Evolutionary conservation across 2,113 vertebrate genomes (phyloP).

Genomic region (Scatophagus argus): DNA sequence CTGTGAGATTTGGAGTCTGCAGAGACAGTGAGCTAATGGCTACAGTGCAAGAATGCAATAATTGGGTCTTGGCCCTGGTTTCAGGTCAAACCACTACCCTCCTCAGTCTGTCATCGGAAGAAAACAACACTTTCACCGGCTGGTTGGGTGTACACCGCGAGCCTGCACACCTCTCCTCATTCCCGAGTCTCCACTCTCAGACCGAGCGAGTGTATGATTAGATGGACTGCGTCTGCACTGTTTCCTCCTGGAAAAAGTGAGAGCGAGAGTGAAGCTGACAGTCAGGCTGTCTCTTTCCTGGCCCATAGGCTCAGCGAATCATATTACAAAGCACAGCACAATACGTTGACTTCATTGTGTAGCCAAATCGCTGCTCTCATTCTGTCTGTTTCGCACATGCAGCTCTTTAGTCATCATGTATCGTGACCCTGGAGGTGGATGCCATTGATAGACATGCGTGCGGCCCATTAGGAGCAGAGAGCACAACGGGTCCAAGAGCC

Average conservation of each 20-base stretch:
- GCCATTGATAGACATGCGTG: conserved; percentile 32
- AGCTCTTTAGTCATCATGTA: conserved; percentile 50
- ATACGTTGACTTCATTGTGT: conserved; percentile 63
- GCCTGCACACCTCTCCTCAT: conserved; percentile 51
- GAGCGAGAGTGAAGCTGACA: conserved; percentile 67
- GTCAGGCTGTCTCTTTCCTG: conserved; percentile 71
- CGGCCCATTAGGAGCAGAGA: conserved; percentile 20
- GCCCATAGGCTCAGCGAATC: conserved; percentile 59
- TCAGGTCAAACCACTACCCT: conserved; percentile 69
- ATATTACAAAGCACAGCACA: conserved; percentile 66
- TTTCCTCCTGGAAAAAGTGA: conserved; percentile 78
- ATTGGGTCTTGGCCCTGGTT: conserved; percentile 73
- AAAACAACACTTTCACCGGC: conserved; percentile 65
- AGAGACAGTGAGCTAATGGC: conserved; percentile 84
- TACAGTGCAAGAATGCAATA: conserved; percentile 78
- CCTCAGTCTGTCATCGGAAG: conserved; percentile 61
- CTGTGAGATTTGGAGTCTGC: conserved; percentile 74
- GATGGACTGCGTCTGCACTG: conserved; percentile 63
- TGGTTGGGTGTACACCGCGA: conserved; percentile 50
- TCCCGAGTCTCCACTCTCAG: conserved; percentile 57
- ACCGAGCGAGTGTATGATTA: conserved; percentile 61
- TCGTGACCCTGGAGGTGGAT: conserved; percentile 46
- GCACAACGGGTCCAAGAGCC: conserved; percentile 26
- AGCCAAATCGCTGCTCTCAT: conserved; percentile 65
- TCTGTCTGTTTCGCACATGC: conserved; percentile 64